A percentile compares a stretch with the other conserved stretches of the same genome.
These are phyloP conservation scores for Batillaria attramentaria DNA, from an alignment of 1,140 invertebrate species.

Conservation along the genomic window DNA sequence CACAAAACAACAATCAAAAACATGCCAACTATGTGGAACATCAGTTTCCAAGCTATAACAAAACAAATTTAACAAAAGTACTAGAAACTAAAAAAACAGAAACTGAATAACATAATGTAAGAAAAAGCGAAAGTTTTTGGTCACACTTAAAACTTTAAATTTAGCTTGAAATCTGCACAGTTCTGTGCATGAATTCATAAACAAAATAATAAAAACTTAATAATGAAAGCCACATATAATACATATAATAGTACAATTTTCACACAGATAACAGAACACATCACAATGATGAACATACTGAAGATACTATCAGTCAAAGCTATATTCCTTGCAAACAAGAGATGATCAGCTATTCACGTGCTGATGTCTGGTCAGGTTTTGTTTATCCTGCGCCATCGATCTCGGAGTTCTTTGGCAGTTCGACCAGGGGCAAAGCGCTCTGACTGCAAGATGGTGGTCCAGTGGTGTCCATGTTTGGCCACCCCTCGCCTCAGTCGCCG, in stretches of 20 bases:
- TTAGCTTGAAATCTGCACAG: too few relatives aligned
- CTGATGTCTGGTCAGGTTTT: too few relatives aligned
- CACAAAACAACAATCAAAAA: not conserved
- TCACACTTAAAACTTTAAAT: too few relatives aligned
- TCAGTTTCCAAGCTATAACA: too few relatives aligned
- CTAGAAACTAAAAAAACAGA: too few relatives aligned
- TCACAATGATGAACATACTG: not conserved
- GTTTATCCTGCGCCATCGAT: constrained; percentile 55
- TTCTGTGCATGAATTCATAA: too few relatives aligned
- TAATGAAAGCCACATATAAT: not conserved
- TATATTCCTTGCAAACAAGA: too few relatives aligned
- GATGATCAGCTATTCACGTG: too few relatives aligned
- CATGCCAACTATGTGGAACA: not conserved
- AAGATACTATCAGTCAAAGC: not conserved
- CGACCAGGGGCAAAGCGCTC: constrained; percentile 52
- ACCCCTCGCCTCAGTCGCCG: constrained; percentile 56
- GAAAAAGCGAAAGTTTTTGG: too few relatives aligned
- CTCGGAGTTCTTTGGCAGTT: constrained; percentile 56
- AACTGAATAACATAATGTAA: too few relatives aligned
- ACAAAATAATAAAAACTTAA: too few relatives aligned
- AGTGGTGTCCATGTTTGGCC: constrained; percentile 55
- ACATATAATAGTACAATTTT: not conserved
- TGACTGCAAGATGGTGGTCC: constrained; percentile 55
- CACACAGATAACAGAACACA: not conserved
- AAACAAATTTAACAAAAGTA: not conserved